Evolutionary conservation across 2,113 vertebrate species (phyloP), one percentile per base, ranked within the genome.

Genomic region (Nannospalax galili): DNA sequence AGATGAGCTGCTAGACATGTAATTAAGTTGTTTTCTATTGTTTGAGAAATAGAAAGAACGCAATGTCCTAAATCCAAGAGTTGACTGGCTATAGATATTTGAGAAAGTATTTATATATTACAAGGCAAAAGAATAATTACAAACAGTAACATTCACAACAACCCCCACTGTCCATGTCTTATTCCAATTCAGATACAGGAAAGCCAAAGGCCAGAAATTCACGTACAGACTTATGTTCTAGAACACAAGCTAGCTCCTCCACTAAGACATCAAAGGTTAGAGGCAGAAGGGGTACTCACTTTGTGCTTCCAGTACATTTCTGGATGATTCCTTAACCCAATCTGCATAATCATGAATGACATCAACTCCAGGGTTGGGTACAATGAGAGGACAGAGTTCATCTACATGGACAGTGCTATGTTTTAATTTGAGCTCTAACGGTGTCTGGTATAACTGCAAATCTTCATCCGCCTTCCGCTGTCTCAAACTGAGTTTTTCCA

Each of bases 391-490:
- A 95, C 99, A 99, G 0, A 24, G 16, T 0, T 97, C 98, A 2
- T 99, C 98, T 0, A 98, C 93, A 40, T 98, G 98, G 92, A 99
- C 97, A 0, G 97, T 99, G 98, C 99, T 99, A 97, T 99, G 98
- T 79, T 99, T 99, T 97, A 99, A 98, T 84, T 99, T 99, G 74
- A 99, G 99, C 97, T 99, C 99, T 96, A 99, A 98, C 12, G 99
- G 99, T 74, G 92, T 98, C 92, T 98, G 99, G 85, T 99, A 99
- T 52, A 99, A 95, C 0, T 97, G 94, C 42, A 98, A 98, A 40
- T 98, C 98, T 85, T 98, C 97, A 12, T 98, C 97, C 1, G 80
- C 17, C 26, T 97, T 96, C 95, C 93, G 96, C 4, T 98, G 97
- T 48, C 98, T 98, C 94, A 99, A 95, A 89, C 98, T 98, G 86